Evolutionary conservation across 1,140 invertebrate species (phyloP), one percentile per base, ranked within the genome.

Genomic region (Eumaeus atala): DNA sequence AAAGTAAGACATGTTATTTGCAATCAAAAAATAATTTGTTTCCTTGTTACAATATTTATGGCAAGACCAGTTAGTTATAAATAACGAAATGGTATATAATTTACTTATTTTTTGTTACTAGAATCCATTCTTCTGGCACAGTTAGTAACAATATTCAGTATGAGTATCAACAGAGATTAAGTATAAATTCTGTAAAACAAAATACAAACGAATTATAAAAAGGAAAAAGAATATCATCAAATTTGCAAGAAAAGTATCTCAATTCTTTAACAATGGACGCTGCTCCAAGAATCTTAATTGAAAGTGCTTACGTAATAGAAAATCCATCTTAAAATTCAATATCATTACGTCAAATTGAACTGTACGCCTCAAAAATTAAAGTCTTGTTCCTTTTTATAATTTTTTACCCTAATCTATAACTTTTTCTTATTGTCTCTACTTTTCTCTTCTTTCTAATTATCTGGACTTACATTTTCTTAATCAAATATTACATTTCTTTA

Each of bases 251-350:
- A 44, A 52, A 52, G 42, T 44, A 42, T 28, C 12, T 42, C 37
- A 40, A 14, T 18, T 38, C 40, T 21, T 40, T 52, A 11, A 52
- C 37, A 52, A 44, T 8, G 37, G 51, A 38, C 28, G 12, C 18
- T 38, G 12, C 18, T 16, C 9, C 12, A 53, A 44, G 51, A 53
- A 42, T 28, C 51, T 40, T 53, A 53, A 53, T 53, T 53, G 51
- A 53, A 53, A 53, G 51, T 53, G 37, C 51, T 53, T 53, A 53
- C 40, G 40, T 28, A 53, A 53, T 53, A 40, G 38, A 21, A 53
- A 53, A 42, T 44, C 40, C 9, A 16, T 44, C 40, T 44, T 44
- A 6, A 16, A 17, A 5, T 44, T 44, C 14, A 44, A 44, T 40
- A 17, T 18, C 12, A 44, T 44, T 9, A 17, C 9, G 12, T 9